Base-by-base conservation (phyloP, 2,888 invertebrate genomes). In the Pammene fasciana region DNA sequence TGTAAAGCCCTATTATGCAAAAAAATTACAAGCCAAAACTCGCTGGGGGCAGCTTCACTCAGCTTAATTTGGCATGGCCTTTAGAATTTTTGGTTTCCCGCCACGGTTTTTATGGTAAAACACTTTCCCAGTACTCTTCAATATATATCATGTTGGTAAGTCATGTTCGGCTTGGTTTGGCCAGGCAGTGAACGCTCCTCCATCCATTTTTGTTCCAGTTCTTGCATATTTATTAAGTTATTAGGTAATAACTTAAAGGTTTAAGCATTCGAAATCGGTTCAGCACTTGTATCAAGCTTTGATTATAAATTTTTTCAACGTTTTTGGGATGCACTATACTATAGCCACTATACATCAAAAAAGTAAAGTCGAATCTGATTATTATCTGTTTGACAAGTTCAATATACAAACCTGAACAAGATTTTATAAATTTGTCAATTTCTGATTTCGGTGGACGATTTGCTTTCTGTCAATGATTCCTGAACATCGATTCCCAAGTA, bases 371-470 rank as follows among this genome's bases (percentile, higher is more conserved):
- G 26, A 43, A 26, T 57, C 56, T 41, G 41, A 57, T 6, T 26
- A 18, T 59, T 3, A 59, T 45, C 18, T 59, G 57, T 59, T 43
- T 45, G 8, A 59, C 8, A 26, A 26, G 43, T 45, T 59, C 57
- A 5, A 59, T 59, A 26, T 59, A 59, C 26, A 59, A 59, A 26
- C 26, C 45, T 45, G 45, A 45, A 5, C 59, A 34, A 9, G 38
- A 56, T 56, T 59, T 45, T 9, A 59, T 0, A 9, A 45, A 56
- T 5, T 38, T 38, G 38, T 56, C 10, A 45, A 59, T 59, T 43
- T 59, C 59, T 26, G 9, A 59, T 45, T 43, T n/a, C n/a, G 26
- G 59, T 8, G 59, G 45, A 59, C 9, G n/a, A 34, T 59, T 59
- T 26, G 59, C 59, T 45, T 59, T 45, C 43, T 8, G 18, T n/a